A percentile compares a stretch with the other conserved stretches of the same genome.
Evolutionary conservation across 2,797 vertebrate species (phyloP).

Genomic region (Benthosema pterotum): DNA sequence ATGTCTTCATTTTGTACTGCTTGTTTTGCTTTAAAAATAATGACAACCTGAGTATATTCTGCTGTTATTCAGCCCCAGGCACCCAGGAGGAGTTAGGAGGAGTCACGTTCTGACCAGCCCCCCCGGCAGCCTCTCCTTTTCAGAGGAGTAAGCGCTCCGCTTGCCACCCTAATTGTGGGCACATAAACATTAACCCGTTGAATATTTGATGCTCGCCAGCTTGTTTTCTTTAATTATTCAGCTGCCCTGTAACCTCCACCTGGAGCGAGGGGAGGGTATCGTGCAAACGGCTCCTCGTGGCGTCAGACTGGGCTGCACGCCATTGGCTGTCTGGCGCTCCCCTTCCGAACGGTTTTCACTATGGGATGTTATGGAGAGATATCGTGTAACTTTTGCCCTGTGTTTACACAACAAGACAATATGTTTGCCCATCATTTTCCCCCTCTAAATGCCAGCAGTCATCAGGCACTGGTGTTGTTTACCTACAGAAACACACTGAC

Average conservation of each 20-base stretch:
- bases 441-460: no score
- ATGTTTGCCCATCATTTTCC: no score
- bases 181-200: constrained; percentile 77
- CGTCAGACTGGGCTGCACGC: constrained; percentile 24
- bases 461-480: no score
- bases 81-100: constrained; percentile 44
- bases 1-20: no score
- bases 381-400: no score
- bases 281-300: constrained; percentile 58
- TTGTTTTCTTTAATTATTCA: constrained; percentile 85
- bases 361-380: no score
- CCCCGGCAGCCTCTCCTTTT: constrained; percentile 61
- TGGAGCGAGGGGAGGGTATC: constrained; percentile 47
- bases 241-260: constrained; percentile 71
- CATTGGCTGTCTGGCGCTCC: no score
- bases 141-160: constrained; percentile 71
- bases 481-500: no score
- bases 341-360: no score
- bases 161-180: constrained; percentile 73
- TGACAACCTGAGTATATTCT: background rate
- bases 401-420: no score
- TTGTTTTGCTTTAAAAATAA: no score
- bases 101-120: constrained; percentile 34
- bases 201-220: constrained; percentile 81
- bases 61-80: constrained; percentile 61